Base-by-base conservation (phyloP, 2,797 vertebrate genomes). In the Chiropotes sagulatus region DNA sequence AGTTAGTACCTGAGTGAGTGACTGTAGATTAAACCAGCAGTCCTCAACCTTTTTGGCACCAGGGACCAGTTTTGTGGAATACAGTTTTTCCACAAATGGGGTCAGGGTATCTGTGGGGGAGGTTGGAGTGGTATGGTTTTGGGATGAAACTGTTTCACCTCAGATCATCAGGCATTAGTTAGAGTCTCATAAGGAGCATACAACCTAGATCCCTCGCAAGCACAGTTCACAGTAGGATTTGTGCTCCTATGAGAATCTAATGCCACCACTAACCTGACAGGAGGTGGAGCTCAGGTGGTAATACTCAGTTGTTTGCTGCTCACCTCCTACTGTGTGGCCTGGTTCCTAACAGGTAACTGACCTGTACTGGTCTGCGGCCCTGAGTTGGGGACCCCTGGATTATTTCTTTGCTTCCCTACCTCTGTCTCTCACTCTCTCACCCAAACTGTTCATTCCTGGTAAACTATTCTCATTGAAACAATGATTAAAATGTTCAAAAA, bases 401-500 rank as follows among this genome's bases (percentile, higher is more conserved):
- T 67, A 6, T 89, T 82, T 61, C 39, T 30, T 91, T 96, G 28
- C 52, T 82, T 80, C 76, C 33, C 57, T 95, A 26, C 36, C 9
- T 33, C 15, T n/a, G 64, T 75, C 3, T 83, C n/a, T 70, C 52
- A 22, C 19, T 22, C 48, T 86, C 54, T 86, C 48, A 61, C 15
- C 64, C 61, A 36, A 70, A 90, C 67, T 93, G 6, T 76, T 88
- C 19, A 46, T 87, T 22, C 11, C 41, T 88, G 30, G 13, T 73
- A 67, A 89, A 95, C 12, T 91, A 33, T 57, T 91, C 70, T 91
- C n/a, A 44, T 20, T 91, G 72, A 96, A 93, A 46, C 52, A 78
- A 3, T 58, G 17, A 94, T 90, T 58, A 90, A 85, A 86, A 76
- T 86, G 33, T 54, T 79, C 48, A 93, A n/a, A 96, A 97, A 78